These are phyloP conservation scores for Pangasianodon hypophthalmus DNA, from an alignment of 2,113 vertebrate genomes.

Conservation along the genomic window DNA sequence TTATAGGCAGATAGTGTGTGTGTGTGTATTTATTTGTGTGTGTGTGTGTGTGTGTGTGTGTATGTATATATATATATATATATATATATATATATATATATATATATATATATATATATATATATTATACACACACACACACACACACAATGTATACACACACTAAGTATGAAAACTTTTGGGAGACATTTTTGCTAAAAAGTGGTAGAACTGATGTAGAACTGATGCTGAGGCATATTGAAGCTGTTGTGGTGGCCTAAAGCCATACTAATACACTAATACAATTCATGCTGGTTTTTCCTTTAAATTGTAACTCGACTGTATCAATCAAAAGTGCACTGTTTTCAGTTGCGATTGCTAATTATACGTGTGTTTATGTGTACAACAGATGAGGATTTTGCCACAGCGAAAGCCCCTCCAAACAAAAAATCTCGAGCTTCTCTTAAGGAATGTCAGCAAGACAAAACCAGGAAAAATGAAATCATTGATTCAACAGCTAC, in stretches of 20 bases:
- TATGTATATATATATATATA: too few relatives aligned
- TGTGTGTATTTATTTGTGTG: too few relatives aligned
- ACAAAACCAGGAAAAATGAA: slow-evolving; percentile 67
- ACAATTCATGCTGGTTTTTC: neutral
- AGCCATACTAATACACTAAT: neutral
- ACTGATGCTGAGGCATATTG: neutral
- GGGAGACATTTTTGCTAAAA: too few relatives aligned
- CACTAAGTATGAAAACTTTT: too few relatives aligned
- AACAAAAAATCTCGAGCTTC: slow-evolving; percentile 79
- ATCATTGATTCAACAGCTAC: slow-evolving; percentile 53
- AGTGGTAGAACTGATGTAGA: neutral
- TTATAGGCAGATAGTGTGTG: too few relatives aligned
- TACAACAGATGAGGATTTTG: slow-evolving; percentile 86
- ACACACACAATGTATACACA: too few relatives aligned
- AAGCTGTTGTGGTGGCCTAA: neutral
- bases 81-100: too few relatives aligned
- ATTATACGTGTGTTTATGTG: neutral
- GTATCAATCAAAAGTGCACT: neutral
- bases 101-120: too few relatives aligned
- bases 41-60: too few relatives aligned
- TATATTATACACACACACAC: too few relatives aligned
- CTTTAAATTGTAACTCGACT: neutral
- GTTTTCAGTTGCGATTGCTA: neutral
- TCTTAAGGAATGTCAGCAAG: slow-evolving; percentile 64
- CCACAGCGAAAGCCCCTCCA: slow-evolving; percentile 70